Conservation (phyloP, 2,113 vertebrate genomes). For the Orientallactaga bullata region DNA sequence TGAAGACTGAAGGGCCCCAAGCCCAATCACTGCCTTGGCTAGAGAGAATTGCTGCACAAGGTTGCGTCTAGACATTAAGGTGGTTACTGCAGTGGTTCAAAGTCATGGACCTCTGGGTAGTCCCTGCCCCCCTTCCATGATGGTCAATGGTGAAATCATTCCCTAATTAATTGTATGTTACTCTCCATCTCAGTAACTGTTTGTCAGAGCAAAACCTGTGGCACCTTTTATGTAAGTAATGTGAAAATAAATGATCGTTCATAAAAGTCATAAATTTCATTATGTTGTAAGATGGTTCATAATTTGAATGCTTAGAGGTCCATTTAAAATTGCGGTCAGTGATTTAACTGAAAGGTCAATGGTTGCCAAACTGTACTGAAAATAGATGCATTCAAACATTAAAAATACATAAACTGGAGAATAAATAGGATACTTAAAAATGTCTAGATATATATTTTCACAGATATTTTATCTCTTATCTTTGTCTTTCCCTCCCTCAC, state of each 20-base stretch:
- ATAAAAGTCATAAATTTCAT: conserved; percentile 26
- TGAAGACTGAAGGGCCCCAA: neutral
- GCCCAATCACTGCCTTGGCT: neutral
- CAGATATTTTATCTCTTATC: neutral
- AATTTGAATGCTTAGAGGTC: neutral
- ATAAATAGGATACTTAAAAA: neutral
- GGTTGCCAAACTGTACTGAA: neutral
- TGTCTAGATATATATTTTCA: neutral
- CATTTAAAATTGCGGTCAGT: conserved; percentile 35
- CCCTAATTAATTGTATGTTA: neutral
- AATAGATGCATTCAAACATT: neutral
- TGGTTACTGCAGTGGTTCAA: neutral
- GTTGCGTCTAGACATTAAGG: neutral
- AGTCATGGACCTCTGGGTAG: neutral
- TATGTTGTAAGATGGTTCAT: conserved; percentile 4
- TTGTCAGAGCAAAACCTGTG: neutral
- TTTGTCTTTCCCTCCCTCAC: neutral
- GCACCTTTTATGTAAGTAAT: neutral
- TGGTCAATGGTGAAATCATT: neutral
- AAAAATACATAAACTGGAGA: conserved; percentile 21
- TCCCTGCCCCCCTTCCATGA: neutral
- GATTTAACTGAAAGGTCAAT: conserved; percentile 45
- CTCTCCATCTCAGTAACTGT: neutral
- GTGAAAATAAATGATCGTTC: conserved; percentile 28
- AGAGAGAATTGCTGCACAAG: neutral